A percentile compares a stretch with the other conserved stretches of the same genome.
Conservation (phyloP, 2,888 invertebrate species). For the Taphrorychus bicolor region DNA sequence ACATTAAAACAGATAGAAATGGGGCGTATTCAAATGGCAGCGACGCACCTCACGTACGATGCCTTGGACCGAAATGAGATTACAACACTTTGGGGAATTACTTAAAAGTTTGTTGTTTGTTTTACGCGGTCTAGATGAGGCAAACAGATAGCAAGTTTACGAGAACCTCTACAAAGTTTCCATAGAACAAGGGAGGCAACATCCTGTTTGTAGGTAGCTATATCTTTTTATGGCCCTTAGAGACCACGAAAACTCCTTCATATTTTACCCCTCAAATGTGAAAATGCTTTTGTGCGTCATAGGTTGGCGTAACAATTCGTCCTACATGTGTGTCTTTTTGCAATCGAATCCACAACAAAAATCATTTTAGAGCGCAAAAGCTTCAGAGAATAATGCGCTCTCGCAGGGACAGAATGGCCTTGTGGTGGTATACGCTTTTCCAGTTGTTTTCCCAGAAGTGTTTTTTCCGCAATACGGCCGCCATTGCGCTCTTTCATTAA, state of each 20-base stretch:
- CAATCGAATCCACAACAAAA: not conserved
- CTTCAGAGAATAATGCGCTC: not conserved
- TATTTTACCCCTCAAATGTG: not conserved
- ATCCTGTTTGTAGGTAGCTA: not conserved
- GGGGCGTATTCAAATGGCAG: slow-evolving; percentile 26
- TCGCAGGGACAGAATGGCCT: not conserved
- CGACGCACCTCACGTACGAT: slow-evolving; percentile 31
- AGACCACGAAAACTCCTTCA: not conserved
- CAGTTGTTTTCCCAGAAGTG: not conserved
- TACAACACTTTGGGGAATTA: slow-evolving; percentile 34
- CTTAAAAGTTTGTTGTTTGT: slow-evolving; percentile 39
- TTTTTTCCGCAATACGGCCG: not conserved
- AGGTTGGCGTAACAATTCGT: too few species aligned
- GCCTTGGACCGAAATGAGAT: slow-evolving; percentile 25
- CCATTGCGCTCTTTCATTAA: not conserved
- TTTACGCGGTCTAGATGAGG: slow-evolving; percentile 26
- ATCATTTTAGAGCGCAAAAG: not conserved
- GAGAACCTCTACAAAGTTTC: not conserved
- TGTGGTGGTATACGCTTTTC: not conserved
- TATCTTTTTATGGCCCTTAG: slow-evolving; percentile 2
- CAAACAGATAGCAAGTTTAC: slow-evolving; percentile 10
- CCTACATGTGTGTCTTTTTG: not conserved
- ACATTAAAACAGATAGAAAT: slow-evolving; percentile 35
- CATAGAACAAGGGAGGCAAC: not conserved
- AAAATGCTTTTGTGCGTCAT: not conserved